A percentile compares a stretch with the other conserved stretches of the same genome.
These are phyloP conservation scores for Tapirus terrestris DNA, from an alignment of 2,113 vertebrate genomes.

Conservation along the genomic window DNA sequence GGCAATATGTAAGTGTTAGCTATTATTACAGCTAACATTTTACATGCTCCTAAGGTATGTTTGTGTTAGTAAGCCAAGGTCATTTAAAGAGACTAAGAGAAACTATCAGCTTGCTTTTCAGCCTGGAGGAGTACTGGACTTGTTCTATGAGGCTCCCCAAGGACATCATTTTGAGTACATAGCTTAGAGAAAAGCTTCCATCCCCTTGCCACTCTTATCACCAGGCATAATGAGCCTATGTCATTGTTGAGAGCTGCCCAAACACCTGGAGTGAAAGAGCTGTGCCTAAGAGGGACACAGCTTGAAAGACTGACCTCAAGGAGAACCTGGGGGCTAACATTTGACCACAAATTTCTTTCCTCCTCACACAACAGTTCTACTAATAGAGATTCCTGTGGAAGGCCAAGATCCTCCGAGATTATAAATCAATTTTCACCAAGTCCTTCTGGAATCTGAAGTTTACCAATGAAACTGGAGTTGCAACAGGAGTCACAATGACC, in stretches of 20 bases:
- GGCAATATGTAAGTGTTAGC: background rate
- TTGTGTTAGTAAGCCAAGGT: background rate
- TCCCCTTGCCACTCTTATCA: background rate
- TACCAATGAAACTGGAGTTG: background rate
- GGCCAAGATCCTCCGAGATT: background rate
- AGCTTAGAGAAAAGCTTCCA: background rate
- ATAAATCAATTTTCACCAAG: background rate
- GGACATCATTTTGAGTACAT: background rate
- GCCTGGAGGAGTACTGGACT: background rate
- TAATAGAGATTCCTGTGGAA: background rate
- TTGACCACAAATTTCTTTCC: background rate
- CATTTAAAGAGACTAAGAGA: background rate
- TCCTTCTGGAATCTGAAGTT: background rate
- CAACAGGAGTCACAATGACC: background rate
- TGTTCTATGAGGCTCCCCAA: background rate
- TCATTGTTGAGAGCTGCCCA: background rate
- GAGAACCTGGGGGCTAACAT: background rate
- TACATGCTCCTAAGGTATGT: background rate
- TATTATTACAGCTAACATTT: background rate
- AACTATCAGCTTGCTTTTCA: background rate
- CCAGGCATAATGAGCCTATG: background rate
- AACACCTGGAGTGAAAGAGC: background rate
- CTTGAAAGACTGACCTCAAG: background rate
- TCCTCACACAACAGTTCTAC: background rate
- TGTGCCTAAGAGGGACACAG: background rate